Base-by-base conservation (phyloP, 2,888 invertebrate species). In the Napeogenes sylphis region DNA sequence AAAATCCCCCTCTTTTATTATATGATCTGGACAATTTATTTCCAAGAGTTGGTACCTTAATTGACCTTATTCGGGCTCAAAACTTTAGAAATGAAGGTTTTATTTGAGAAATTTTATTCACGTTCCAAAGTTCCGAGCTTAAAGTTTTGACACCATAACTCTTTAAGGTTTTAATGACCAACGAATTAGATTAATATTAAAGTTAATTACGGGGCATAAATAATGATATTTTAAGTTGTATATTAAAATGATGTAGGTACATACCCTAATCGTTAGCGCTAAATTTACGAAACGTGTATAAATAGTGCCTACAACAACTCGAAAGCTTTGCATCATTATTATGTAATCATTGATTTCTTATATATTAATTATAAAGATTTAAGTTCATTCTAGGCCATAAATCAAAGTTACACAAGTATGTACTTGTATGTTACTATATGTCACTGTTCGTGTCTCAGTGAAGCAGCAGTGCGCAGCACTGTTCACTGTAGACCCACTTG, bases 1-100 rank as follows among this genome's bases (percentile, higher is more conserved):
- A 75, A 80, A 85, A 85, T 84, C 84, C 81, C 77, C 81, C 79
- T 74, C 77, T 79, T 79, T 84, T 82, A 84, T 84, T 83, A 82
- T 82, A 80, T 83, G 80, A 83, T 84, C 83, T 83, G 65, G 61
- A 56, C 63, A 70, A 72, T 72, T 71, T 71, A 68, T 71, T 66
- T 61, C 47, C 56, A 13, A 58, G 59, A 68, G 63, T 68, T 63
- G 55, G 56, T 60, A 65, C 51, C 51, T 51, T 51, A 51, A 45
- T 45, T 55, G 59, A 61, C 59, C 54, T 56, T 53, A 55, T 55
- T 61, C 53, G 46, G 51, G 42, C 45, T 21, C 46, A 35, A n/a
- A 56, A 64, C 60, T 63, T 33, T 2, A 47, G 51, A 30, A 32
- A 32, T 47, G 33, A n/a, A 45, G 45, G 30, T 53, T 35, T 54